phyloP scores from a whole-genome alignment of 2,113 vertebrate genomes.

The Phrynocephalus versicolor region DNA sequence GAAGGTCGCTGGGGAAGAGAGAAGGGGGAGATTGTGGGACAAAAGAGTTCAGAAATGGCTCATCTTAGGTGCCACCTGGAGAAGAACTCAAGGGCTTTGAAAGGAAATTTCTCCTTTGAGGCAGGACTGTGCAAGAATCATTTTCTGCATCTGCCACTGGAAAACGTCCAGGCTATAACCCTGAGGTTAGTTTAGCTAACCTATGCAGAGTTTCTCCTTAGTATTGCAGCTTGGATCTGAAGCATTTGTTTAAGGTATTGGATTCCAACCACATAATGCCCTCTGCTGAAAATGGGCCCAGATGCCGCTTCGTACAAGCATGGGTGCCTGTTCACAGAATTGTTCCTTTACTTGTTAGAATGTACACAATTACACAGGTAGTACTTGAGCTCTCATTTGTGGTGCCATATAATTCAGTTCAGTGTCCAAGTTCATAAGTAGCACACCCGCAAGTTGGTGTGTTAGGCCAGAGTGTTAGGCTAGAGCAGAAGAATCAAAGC shows the following conservation, averaged over 20 bases:
- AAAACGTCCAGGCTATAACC: neutral
- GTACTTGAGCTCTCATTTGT: neutral
- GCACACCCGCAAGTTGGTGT: neutral
- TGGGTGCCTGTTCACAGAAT: neutral
- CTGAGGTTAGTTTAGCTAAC: too few relatives aligned
- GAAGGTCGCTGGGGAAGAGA: neutral
- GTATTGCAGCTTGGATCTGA: neutral
- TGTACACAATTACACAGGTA: neutral
- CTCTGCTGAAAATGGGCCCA: neutral
- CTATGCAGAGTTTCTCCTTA: neutral
- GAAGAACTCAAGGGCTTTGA: neutral
- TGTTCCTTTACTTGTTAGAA: neutral
- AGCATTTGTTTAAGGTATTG: neutral
- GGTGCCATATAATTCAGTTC: neutral
- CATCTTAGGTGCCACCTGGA: neutral
- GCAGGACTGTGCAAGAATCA: neutral
- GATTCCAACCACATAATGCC: neutral
- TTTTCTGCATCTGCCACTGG: neutral
- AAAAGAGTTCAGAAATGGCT: neutral
- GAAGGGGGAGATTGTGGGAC: neutral
- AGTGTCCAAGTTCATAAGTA: too few relatives aligned
- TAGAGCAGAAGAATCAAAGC: neutral
- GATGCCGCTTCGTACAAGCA: neutral
- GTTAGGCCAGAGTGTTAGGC: too few relatives aligned
- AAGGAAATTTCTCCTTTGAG: neutral